phyloP scores from a whole-genome alignment of 2,888 invertebrate species.

The Tricholauxania praeusta region DNA sequence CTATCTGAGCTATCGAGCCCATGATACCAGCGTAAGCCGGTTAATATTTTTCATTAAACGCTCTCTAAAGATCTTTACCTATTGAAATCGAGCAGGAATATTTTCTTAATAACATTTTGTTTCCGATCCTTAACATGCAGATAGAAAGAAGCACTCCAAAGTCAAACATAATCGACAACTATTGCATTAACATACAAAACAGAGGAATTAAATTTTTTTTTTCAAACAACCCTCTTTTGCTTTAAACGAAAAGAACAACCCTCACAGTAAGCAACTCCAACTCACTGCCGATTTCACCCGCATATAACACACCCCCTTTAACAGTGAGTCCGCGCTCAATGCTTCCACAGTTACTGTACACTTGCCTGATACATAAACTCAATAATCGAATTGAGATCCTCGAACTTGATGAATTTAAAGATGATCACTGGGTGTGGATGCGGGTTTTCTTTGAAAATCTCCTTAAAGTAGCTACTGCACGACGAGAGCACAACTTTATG shows the following conservation, averaged over 20 bases:
- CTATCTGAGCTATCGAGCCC: too few species aligned
- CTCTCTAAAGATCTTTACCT: too few species aligned
- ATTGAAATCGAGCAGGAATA: too few species aligned
- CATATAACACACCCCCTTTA: not conserved
- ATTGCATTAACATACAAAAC: not conserved
- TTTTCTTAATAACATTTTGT: too few species aligned
- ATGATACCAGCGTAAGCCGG: too few species aligned
- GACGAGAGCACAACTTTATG: conserved; percentile 88
- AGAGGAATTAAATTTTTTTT: not conserved
- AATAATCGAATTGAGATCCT: conserved; percentile 81
- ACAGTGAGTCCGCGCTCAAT: not conserved
- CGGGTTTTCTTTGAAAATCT: conserved; percentile 80
- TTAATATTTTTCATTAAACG: too few species aligned
- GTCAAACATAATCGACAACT: too few species aligned
- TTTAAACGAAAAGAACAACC: not conserved
- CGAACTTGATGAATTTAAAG: conserved; percentile 82
- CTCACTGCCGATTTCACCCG: not conserved
- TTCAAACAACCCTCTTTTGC: too few species aligned
- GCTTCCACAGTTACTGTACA: not conserved
- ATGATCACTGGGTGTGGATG: conserved; percentile 86
- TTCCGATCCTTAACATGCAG: too few species aligned
- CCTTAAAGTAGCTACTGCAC: conserved; percentile 84
- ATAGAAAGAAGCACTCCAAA: too few species aligned
- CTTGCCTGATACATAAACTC: conserved; percentile 81
- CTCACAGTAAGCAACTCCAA: not conserved